Evolutionary conservation across 2,888 invertebrate species (phyloP), one percentile per base, ranked within the genome.

Genomic region (Cremastinae sp.): DNA sequence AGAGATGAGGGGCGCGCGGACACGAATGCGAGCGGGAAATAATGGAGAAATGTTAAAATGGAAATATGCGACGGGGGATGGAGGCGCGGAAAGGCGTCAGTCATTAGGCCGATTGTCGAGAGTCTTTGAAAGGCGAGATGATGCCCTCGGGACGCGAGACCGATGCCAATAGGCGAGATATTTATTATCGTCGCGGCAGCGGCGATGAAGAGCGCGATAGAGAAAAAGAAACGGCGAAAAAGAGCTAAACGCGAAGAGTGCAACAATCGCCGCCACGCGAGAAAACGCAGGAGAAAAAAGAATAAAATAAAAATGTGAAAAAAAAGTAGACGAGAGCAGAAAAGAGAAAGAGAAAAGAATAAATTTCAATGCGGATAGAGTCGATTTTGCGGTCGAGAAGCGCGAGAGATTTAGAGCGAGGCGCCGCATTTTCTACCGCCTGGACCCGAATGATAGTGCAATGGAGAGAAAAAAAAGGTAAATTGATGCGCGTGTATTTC

Each of bases 31-130:
- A 62, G 49, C 70, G 62, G 53, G 53, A 64, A 72, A 53, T 74
- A 75, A 74, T 45, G 38, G 7, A 54, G 22, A 22, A 36, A 47
- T 36, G 58, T 28, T 3, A 28, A 28, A 65, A 65, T 65, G 53
- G 54, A 54, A 54, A 65, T 54, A 69, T 16, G 43, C 53, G 45
- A 45, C 43, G 76, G 74, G 73, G 79, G 77, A 59, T n/a, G 51
- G 22, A 28, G 45, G 34, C 20, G 58, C 8, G 64, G 36, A 70
- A 49, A 22, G 66, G 62, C 12, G 38, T 51, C 53, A 77, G 76
- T 77, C 76, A 77, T 77, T 77, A 77, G 69, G 76, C 73, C 73
- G 76, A 77, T 69, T 77, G 75, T 75, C 72, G 68, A 62, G 74
- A 12, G 18, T 56, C 56, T 45, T 10, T 4, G 36, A 20, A 45